These are phyloP conservation scores for Megaustenia siamemsis DNA, from an alignment of 2,888 invertebrate genomes.

Conservation along the genomic window DNA sequence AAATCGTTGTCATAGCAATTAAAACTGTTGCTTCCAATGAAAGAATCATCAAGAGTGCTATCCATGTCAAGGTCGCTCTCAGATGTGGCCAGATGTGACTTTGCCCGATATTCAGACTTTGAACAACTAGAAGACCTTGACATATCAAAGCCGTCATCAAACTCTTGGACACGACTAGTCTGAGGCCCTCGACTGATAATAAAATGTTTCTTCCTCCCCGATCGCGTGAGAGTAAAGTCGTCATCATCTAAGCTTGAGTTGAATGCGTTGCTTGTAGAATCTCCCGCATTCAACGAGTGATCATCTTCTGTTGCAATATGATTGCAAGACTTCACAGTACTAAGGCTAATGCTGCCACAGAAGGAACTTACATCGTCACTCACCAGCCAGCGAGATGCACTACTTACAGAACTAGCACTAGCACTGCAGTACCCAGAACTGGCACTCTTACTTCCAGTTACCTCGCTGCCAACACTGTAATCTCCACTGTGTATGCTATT, in stretches of 20 bases:
- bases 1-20: slow-evolving; percentile 24
- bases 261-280: background rate
- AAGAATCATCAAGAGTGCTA: background rate
- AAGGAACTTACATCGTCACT: slow-evolving; percentile 19
- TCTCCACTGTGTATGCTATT: slow-evolving; percentile 38
- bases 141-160: background rate
- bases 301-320: background rate
- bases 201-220: slow-evolving; percentile 38
- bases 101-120: background rate
- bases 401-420: background rate
- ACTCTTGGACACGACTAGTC: slow-evolving; percentile 12
- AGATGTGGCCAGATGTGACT: slow-evolving; percentile 3
- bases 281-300: background rate
- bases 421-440: slow-evolving; percentile 32
- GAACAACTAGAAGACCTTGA: background rate
- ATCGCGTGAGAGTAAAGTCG: too few species aligned
- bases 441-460: slow-evolving; percentile 6
- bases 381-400: background rate
- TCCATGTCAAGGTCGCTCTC: slow-evolving; percentile 38
- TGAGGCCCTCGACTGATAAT: slow-evolving; percentile 40
- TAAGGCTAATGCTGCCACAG: background rate
- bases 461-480: slow-evolving; percentile 5
- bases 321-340: background rate
- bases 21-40: background rate
- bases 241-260: background rate